Evolutionary conservation across 30 jellyfish, hydroid and myxozoan genomes (phyloP), one percentile per base, ranked within the genome.

Genomic region (Pelagia noctiluca): DNA sequence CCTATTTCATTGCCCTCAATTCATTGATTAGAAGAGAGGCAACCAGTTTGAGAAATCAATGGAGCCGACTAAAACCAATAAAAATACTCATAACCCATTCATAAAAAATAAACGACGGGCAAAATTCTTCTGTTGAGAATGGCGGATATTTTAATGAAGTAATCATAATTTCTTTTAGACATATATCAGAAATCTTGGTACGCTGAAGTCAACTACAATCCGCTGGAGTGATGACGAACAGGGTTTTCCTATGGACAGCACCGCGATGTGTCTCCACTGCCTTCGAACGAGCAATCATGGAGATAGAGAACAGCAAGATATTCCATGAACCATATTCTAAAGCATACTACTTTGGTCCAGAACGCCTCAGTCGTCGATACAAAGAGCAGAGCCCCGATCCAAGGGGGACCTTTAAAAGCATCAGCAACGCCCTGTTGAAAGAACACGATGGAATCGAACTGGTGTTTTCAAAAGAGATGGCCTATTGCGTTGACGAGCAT

Each of bases 221-320:
- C 1, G 1, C 37, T 33, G 1, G 16, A 34, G 72, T 18, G 50
- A 90, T 90, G 97, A 74, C 93, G 21, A 83, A 78, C 48, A 63
- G 90, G 31, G 89, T 90, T 0, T 90, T 94, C 84, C 87, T 94
- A 35, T 94, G 99, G 99, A 88, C 96, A 0, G 92, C 97, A 12
- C 97, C 99, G 10, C 76, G 99, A 25, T 87, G 99, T 76, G 88
- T 88, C 18, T 88, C 97, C 32, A 94, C 99, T 12, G 99, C 99
- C 1, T 94, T 94, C 75, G 99, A 94, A 71, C 78, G 97, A 21
- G 88, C 97, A 5, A 71, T 94, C 33, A 88, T 88, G 96, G 97
- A 94, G 49, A 57, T 94, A 38, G 83, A 94, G 30, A 84, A 87
- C 86, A 62, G 91, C 76, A 88, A 94, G 50, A 57, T 88, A 32